phyloP scores from a whole-genome alignment of 1,140 invertebrate species.

The Psix sp. region DNA sequence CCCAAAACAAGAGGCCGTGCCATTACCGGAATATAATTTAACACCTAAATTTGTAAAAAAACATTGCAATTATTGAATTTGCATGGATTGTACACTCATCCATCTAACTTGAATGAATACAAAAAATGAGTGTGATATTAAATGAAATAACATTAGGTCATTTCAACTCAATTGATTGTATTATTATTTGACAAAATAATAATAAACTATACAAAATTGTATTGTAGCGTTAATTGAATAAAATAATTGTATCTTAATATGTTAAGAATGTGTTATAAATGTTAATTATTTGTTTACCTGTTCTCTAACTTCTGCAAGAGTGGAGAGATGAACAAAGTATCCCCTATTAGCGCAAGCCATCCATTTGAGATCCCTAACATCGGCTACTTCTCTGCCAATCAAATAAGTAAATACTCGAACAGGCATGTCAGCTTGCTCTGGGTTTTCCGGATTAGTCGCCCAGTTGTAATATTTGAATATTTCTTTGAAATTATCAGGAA shows the following conservation, averaged over 20 bases:
- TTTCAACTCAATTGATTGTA: too few species aligned
- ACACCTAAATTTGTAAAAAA: too few species aligned
- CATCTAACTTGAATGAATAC: too few species aligned
- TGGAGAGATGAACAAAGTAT: constrained; percentile 95
- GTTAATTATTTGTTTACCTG: constrained; percentile 80
- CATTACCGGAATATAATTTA: constrained; percentile 94
- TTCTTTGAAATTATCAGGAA: constrained; percentile 94
- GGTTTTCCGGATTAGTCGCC: constrained; percentile 81
- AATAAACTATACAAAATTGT: too few species aligned
- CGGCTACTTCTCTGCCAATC: constrained; percentile 92
- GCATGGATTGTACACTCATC: too few species aligned
- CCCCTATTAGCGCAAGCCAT: constrained; percentile 98
- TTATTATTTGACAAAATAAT: too few species aligned
- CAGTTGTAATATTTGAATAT: constrained; percentile 94
- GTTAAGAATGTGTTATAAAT: too few species aligned
- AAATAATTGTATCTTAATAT: too few species aligned
- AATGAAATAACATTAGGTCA: too few species aligned
- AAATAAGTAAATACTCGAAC: constrained; percentile 98
- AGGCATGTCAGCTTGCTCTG: constrained; percentile 87
- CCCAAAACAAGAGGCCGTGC: constrained; percentile 90
- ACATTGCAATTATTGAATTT: too few species aligned
- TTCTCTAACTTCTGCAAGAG: constrained; percentile 94
- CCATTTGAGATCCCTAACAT: constrained; percentile 92
- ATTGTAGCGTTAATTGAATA: too few species aligned
- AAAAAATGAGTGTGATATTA: too few species aligned